Evolutionary conservation across 2,888 invertebrate genomes (phyloP).

Genomic region (Camponotus fellah): DNA sequence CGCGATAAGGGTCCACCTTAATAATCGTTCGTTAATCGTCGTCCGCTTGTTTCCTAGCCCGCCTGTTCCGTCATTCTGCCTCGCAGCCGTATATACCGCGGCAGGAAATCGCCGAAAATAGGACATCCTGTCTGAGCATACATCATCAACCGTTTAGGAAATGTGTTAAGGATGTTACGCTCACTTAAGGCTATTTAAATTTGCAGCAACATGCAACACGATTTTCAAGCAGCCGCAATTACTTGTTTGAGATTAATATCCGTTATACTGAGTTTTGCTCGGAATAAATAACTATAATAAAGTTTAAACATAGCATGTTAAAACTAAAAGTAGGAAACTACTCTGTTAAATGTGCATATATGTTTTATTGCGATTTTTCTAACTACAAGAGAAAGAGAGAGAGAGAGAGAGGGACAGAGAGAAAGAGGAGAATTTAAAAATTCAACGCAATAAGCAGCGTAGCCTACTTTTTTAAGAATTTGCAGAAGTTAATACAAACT

Average conservation of each 20-base stretch:
- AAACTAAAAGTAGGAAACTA: slow-evolving; percentile 1
- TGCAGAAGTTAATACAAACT: not conserved
- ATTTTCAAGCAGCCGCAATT: not conserved
- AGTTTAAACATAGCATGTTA: not conserved
- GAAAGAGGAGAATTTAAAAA: not conserved
- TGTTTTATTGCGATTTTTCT: not conserved
- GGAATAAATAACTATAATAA: not conserved
- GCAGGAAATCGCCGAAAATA: slow-evolving; percentile 28
- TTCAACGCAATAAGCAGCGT: not conserved
- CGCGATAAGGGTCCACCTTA: slow-evolving; percentile 79
- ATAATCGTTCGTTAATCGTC: slow-evolving; percentile 83
- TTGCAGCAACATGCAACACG: not conserved
- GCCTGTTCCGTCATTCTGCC: slow-evolving; percentile 32
- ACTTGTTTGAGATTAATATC: not conserved
- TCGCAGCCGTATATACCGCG: not conserved
- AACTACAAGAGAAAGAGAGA: too few relatives aligned
- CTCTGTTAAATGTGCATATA: not conserved
- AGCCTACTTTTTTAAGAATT: not conserved
- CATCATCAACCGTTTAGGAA: slow-evolving; percentile 29
- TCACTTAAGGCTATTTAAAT: slow-evolving; percentile 51
- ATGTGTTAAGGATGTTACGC: slow-evolving; percentile 28
- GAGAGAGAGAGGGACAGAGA: too few relatives aligned
- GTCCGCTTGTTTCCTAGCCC: slow-evolving; percentile 31
- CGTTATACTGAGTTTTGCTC: not conserved
- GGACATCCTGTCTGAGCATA: slow-evolving; percentile 41